phyloP scores from a whole-genome alignment of 1,140 invertebrate species.

The Agrypnia vestita region DNA sequence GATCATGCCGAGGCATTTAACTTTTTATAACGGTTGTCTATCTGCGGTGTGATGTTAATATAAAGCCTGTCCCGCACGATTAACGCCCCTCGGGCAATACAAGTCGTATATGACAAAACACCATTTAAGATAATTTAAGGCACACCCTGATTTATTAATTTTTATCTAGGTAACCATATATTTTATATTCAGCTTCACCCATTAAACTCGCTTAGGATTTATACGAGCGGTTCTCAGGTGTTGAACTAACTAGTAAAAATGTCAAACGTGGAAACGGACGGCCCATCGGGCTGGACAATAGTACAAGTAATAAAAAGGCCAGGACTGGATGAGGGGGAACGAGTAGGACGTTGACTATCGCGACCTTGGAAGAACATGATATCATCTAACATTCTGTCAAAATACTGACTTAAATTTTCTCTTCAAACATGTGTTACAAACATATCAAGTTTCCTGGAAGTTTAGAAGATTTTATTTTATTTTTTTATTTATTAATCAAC shows the following conservation, averaged over 20 bases:
- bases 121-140: slow-evolving; percentile 42
- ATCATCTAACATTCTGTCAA: no score
- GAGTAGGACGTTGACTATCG: no score
- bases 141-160: slow-evolving; percentile 58
- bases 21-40: background rate
- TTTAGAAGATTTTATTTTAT: no score
- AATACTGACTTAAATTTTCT: no score
- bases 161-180: slow-evolving; percentile 53
- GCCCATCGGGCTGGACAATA: slow-evolving; percentile 49
- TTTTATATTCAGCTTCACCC: slow-evolving; percentile 54
- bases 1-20: background rate
- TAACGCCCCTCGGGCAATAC: slow-evolving; percentile 20
- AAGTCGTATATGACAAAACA: slow-evolving; percentile 36
- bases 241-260: slow-evolving; percentile 61
- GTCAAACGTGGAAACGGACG: slow-evolving; percentile 58
- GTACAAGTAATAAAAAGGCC: slow-evolving; percentile 47
- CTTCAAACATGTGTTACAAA: no score
- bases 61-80: background rate
- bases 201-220: slow-evolving; percentile 58
- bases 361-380: no score
- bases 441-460: no score
- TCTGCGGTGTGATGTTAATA: background rate
- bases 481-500: no score
- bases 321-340: background rate
- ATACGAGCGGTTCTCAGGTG: slow-evolving; percentile 60